Percentiles rank a stretch among this genome's conserved stretches.
phyloP scores from a whole-genome alignment of 2,888 invertebrate genomes.

The Nebria salina region DNA sequence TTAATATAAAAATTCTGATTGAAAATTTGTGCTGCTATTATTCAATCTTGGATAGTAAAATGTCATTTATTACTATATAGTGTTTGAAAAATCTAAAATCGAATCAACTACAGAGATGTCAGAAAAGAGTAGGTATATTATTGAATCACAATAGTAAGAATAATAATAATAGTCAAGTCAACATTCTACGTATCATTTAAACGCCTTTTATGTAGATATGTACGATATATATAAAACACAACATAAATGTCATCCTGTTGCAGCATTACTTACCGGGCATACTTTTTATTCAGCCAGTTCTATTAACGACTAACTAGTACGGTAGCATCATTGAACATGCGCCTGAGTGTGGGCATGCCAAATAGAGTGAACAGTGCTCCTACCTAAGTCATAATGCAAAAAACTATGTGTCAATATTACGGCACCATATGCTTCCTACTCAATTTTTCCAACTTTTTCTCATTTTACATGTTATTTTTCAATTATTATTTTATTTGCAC shows the following conservation, averaged over 20 bases:
- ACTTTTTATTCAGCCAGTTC: slow-evolving; percentile 58
- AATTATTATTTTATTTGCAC: neutral
- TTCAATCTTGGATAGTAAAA: neutral
- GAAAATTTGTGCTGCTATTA: neutral
- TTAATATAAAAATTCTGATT: neutral
- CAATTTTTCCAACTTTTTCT: slow-evolving; percentile 5
- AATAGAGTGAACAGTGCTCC: slow-evolving; percentile 59
- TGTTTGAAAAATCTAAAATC: neutral
- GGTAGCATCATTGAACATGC: slow-evolving; percentile 62
- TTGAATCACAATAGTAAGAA: neutral
- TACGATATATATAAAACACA: slow-evolving; percentile 3
- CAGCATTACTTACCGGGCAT: slow-evolving; percentile 62
- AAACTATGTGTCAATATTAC: slow-evolving; percentile 60
- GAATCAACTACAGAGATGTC: neutral
- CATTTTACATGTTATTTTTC: slow-evolving; percentile 5
- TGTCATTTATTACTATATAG: slow-evolving; percentile 9
- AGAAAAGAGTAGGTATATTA: neutral
- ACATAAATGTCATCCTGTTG: slow-evolving; percentile 48
- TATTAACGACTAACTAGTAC: slow-evolving; percentile 59
- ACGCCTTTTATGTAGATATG: slow-evolving; percentile 10
- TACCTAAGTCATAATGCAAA: slow-evolving; percentile 61
- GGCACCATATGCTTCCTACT: slow-evolving; percentile 8
- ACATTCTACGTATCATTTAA: slow-evolving; percentile 2
- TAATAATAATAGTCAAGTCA: slow-evolving; percentile 7
- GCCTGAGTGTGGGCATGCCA: slow-evolving; percentile 61